phyloP scores from a whole-genome alignment of 2,113 vertebrate genomes.

The Chrysemys picta region DNA sequence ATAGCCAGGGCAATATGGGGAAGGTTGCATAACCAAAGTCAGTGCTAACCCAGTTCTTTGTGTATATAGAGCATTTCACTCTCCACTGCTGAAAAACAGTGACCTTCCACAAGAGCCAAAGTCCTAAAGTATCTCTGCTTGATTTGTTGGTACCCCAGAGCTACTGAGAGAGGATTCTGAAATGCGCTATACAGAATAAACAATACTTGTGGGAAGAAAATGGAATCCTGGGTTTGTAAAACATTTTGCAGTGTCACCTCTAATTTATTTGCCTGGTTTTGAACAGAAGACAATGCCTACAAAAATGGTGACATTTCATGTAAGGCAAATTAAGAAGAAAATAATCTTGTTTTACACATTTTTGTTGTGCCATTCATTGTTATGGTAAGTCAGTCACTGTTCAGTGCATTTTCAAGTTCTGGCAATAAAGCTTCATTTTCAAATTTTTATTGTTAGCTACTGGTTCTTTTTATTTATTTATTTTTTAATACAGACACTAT shows the following conservation, averaged over 20 bases:
- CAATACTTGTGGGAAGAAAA: fast-evolving
- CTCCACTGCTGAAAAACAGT: not conserved
- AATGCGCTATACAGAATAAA: not conserved
- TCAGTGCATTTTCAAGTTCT: not conserved
- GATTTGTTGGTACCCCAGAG: not conserved
- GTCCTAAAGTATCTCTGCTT: not conserved
- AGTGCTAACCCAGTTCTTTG: not conserved
- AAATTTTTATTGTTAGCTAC: not conserved
- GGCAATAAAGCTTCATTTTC: not conserved
- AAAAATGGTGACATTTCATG: not conserved
- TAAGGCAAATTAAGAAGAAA: not conserved
- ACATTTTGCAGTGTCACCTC: not conserved
- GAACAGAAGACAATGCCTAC: not conserved
- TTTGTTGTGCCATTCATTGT: not conserved
- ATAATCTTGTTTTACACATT: not conserved
- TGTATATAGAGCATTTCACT: not conserved
- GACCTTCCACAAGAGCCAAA: not conserved
- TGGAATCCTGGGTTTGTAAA: not conserved
- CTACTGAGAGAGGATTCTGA: not conserved
- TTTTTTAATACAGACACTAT: not conserved
- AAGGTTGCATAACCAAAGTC: not conserved
- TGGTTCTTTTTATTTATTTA: not conserved
- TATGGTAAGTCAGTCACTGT: not conserved
- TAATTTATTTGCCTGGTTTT: not conserved
- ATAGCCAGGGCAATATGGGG: not conserved